Base-by-base conservation (phyloP, 1,140 invertebrate species). In the Eulimnadia texana region DNA sequence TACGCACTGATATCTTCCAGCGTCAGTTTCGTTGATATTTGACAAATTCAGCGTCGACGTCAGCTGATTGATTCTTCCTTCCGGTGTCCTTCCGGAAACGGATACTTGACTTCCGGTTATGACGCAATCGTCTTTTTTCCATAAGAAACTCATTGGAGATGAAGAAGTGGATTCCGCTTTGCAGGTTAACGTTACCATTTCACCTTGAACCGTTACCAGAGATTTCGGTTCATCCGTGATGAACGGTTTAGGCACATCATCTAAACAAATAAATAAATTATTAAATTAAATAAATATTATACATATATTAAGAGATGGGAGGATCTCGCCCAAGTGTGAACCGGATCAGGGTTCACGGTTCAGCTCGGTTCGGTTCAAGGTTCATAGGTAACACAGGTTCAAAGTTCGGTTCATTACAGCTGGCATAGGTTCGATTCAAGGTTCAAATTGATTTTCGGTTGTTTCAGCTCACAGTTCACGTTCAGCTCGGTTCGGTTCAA, bases 1-100 rank as follows among this genome's bases (percentile, higher is more conserved):
- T 63, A 93, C 82, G 76, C 93, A 98, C 70, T 98, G 93, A 75
- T 96, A 97, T 70, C 79, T 81, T 1, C 92, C 93, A 66, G 84
- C 84, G 72, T 92, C 80, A 16, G 77, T 73, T 71, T 89, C 80
- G 20, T 82, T 81, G 0, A 92, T 79, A 69, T 86, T 84, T 13
- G 72, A 72, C 51, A 95, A 78, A 42, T 82, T 75, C 28, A 93
- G 74, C n/a, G 77, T 70, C 6, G 88, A 88, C 13, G 80, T 80
- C 20, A 71, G 67, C 50, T 67, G 29, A 42, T 73, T 73, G 16
- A 42, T 16, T 42, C 33, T 6, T 9, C 33, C 33, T 9, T 42
- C 33, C 6, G 16, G 16, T 42, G 16, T 9, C 6, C 6, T 42
- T 9, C 6, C 33, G 6, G 33, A 9, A 16, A 16, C 16, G 6